phyloP scores from a whole-genome alignment of 1,140 invertebrate genomes.

The Zaprionus vittiger region DNA sequence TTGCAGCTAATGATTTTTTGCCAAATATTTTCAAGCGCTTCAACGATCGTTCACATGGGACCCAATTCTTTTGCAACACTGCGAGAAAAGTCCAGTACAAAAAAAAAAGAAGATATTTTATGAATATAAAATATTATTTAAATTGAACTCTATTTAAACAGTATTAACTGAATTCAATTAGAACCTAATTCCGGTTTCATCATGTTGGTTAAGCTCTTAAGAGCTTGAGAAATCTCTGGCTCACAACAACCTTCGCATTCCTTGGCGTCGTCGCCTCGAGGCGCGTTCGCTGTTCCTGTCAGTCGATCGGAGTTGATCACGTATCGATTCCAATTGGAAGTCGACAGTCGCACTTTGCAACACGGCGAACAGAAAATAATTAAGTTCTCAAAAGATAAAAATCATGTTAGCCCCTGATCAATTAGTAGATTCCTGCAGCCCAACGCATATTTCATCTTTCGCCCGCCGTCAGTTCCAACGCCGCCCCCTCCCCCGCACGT shows the following conservation, averaged over 20 bases:
- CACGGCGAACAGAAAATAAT: slow-evolving; percentile 76
- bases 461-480: slow-evolving; percentile 3
- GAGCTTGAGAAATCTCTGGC: neutral
- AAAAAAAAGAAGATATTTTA: neutral
- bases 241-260: slow-evolving; percentile 60
- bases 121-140: neutral
- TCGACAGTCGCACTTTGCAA: slow-evolving; percentile 47
- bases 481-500: neutral
- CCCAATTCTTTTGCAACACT: slow-evolving; percentile 63
- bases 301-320: slow-evolving; percentile 30
- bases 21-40: slow-evolving; percentile 45
- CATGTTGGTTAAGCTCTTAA: neutral
- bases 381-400: slow-evolving; percentile 83
- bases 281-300: slow-evolving; percentile 40
- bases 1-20: slow-evolving; percentile 67
- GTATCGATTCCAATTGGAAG: slow-evolving; percentile 74
- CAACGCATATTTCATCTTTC: slow-evolving; percentile 79
- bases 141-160: neutral
- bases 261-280: slow-evolving; percentile 53
- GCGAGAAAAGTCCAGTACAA: slow-evolving; percentile 36
- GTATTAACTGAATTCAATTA: slow-evolving; percentile 1
- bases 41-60: slow-evolving; percentile 29
- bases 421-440: slow-evolving; percentile 79
- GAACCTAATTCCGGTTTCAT: neutral
- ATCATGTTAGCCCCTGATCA: slow-evolving; percentile 82